Conservation (phyloP, 2,888 invertebrate genomes). For the Incurvaria masculella region DNA sequence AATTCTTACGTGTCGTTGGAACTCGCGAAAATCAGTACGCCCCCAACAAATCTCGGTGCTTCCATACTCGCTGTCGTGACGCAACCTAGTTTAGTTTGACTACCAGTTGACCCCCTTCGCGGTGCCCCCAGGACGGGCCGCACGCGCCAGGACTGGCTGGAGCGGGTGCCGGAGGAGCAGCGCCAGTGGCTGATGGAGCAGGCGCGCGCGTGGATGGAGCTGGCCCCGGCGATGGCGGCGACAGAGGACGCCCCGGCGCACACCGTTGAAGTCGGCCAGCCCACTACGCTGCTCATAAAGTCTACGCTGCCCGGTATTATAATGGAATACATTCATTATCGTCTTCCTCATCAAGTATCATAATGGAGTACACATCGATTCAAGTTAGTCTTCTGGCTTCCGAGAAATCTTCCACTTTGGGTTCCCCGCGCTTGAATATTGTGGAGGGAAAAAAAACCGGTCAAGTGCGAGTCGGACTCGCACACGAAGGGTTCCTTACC, state of each 20-base stretch:
- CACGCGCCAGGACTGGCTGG: slow-evolving; percentile 52
- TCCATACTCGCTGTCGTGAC: too few species aligned
- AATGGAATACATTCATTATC: background rate
- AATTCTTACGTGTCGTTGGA: too few species aligned
- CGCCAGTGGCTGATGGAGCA: slow-evolving; percentile 47
- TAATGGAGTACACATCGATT: background rate
- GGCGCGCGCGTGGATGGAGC: slow-evolving; percentile 71
- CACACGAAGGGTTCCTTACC: too few species aligned
- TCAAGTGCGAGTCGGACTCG: too few species aligned
- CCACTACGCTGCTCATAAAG: slow-evolving; percentile 63
- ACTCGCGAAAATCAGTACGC: too few species aligned
- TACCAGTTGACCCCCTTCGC: too few species aligned
- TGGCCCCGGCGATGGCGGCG: slow-evolving; percentile 43
- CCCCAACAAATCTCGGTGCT: too few species aligned
- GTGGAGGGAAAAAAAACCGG: too few species aligned
- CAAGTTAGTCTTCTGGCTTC: background rate
- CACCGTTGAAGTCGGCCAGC: slow-evolving; percentile 69
- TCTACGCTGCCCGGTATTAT: slow-evolving; percentile 60
- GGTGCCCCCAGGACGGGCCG: slow-evolving; percentile 52
- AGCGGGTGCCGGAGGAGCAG: slow-evolving; percentile 36
- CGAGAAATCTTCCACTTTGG: too few species aligned
- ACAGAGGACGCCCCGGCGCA: slow-evolving; percentile 37
- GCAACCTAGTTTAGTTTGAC: too few species aligned
- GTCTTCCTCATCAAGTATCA: background rate
- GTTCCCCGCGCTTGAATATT: too few species aligned